Conservation (phyloP, 2,113 vertebrate species). For the Podiceps cristatus region DNA sequence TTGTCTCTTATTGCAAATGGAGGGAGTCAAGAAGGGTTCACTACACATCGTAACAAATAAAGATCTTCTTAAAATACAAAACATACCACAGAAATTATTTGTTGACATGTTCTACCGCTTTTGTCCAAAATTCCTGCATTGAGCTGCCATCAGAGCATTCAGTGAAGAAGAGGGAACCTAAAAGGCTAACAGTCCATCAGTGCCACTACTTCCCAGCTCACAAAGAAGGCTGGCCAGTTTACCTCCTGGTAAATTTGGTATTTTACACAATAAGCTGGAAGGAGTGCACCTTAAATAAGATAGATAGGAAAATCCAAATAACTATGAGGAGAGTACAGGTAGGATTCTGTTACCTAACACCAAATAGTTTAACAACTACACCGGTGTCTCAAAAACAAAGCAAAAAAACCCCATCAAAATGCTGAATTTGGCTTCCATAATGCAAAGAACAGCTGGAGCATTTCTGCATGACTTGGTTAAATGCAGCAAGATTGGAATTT, state of each 20-base stretch:
- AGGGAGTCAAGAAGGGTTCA: background rate
- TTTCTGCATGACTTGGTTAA: slow-evolving; percentile 74
- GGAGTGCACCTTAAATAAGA: background rate
- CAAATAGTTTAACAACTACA: slow-evolving; percentile 35
- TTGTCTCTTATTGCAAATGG: background rate
- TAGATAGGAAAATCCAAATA: background rate
- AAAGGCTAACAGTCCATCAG: background rate
- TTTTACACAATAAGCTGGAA: background rate
- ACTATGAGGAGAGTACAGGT: background rate
- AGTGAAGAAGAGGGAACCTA: background rate
- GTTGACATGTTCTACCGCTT: background rate
- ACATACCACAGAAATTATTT: background rate
- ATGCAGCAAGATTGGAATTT: slow-evolving; percentile 72
- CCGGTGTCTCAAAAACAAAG: slow-evolving; percentile 48
- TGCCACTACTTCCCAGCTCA: fast-evolving
- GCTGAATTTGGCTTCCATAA: slow-evolving; percentile 55
- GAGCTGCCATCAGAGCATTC: background rate
- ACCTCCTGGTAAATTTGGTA: background rate
- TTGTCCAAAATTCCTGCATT: background rate
- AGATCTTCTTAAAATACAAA: background rate
- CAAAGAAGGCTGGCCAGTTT: background rate
- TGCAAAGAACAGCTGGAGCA: slow-evolving; percentile 70
- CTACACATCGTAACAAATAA: background rate
- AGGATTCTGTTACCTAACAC: slow-evolving; percentile 14
- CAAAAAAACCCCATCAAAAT: background rate